Evolutionary conservation across 2,888 invertebrate species (phyloP), one percentile per base, ranked within the genome.

Genomic region (Cyaniris semiargus): DNA sequence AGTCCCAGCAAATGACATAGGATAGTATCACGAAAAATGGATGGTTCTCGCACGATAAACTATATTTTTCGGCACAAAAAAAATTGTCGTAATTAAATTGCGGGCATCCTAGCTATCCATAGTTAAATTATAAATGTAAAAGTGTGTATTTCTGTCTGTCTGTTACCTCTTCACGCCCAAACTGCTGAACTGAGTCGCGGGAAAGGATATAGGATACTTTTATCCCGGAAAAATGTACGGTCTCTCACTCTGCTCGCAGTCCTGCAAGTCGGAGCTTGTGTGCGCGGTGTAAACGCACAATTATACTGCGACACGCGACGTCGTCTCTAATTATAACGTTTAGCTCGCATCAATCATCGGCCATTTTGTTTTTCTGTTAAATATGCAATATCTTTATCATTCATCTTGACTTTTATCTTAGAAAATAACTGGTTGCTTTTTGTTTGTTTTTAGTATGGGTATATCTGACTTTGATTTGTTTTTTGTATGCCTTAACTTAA

Each of bases 271-370:
- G 27, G 21, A 27, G 15, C 15, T 27, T 18, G 66, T 66, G 18
- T 15, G 2, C 1, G 27, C 13, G 27, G 18, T 31, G 1, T 77
- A 81, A 85, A 86, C 84, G 85, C 85, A 85, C 84, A 85, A 85
- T 83, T 83, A 82, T 80, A 80, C 81, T 81, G 81, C 80, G 83
- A 83, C 87, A 87, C 85, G 86, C 88, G 85, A 86, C 86, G 81
- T 81, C 84, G 79, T 81, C 82, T 84, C 85, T 88, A 88, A 90
- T 90, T 90, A 89, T 86, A 86, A 85, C 87, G 85, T 87, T 89
- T 86, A 87, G 86, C 84, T 85, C 82, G 82, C 91, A 91, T 91
- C 89, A 89, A 90, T 91, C 91, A 90, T 86, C 80, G 72, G 78
- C 77, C 78, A 79, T 80, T 82, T 81, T 79, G 80, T 81, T 82